A percentile compares a stretch with the other conserved stretches of the same genome.
Conservation (phyloP, 1,140 invertebrate species). For the Drosophila nigrodunni region DNA sequence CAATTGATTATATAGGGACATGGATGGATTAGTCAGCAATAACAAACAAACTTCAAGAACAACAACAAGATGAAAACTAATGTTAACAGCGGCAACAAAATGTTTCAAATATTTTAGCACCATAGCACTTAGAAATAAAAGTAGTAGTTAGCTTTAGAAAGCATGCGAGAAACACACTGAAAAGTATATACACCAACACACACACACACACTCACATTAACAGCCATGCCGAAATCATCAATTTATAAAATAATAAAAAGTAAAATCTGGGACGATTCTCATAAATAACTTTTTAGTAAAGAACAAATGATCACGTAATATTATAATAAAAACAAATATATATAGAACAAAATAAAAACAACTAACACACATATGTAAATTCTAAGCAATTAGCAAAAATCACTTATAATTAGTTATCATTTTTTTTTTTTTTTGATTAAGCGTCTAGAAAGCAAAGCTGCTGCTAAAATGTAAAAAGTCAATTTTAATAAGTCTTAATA, state of each 20-base stretch:
- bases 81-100: conserved; percentile 66
- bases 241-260: conserved; percentile 57
- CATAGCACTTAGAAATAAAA: conserved; percentile 65
- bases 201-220: neutral
- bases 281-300: conserved; percentile 37
- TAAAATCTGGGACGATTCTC: conserved; percentile 65
- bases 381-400: conserved; percentile 39
- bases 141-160: conserved; percentile 32
- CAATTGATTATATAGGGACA: conserved; percentile 2
- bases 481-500: conserved; percentile 62
- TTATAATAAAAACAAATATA: conserved; percentile 36
- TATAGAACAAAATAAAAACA: conserved; percentile 29
- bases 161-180: neutral
- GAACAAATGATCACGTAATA: conserved; percentile 4
- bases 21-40: conserved; percentile 5
- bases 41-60: neutral
- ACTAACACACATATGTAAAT: conserved; percentile 43
- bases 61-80: conserved; percentile 31
- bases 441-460: conserved; percentile 22
- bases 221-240: conserved; percentile 47
- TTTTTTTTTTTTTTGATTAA: conserved; percentile 27
- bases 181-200: neutral
- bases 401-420: conserved; percentile 32
- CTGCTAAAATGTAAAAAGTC: conserved; percentile 68
- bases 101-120: conserved; percentile 77